Base-by-base conservation (phyloP, 2,888 invertebrate genomes). In the Epinotia demarniana region DNA sequence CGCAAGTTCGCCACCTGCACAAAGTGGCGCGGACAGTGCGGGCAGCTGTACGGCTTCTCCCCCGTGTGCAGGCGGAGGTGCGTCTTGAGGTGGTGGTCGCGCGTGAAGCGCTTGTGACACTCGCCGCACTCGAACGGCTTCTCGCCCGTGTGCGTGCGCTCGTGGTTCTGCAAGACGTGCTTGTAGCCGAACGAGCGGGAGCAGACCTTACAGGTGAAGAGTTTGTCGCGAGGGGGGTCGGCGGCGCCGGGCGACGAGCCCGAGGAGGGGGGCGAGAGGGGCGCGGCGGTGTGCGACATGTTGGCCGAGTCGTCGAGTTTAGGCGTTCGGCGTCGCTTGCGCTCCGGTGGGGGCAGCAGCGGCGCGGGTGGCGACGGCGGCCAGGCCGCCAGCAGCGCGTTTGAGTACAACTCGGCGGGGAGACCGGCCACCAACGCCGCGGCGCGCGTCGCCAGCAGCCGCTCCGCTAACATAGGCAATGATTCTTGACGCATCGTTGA, bases 61-160 rank as follows among this genome's bases (percentile, higher is more conserved):
- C 98, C 98, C 1, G 98, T 98, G 89, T 98, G 98, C 77, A 98
- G 93, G 39, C 98, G 95, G 95, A 98, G 97, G 90, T 98, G 98
- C 0, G 98, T 98, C 92, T 98, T 98, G 71, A 98, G 94, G 85
- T 98, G 98, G 85, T 98, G 98, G 87, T 98, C 98, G 68, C 98
- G 95, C 1, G 98, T 98, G 90, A 98, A 98, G 79, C 98, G 95
- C 89, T 98, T 98, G 87, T 98, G 97, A 87, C 98, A 98, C 89
- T 98, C 97, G 46, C 96, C 96, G 85, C 98, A 98, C 87, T 98
- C 97, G 92, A 98, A 98, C 0, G 98, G 98, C 85, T 98, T 98
- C 87, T 98, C 98, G 0, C 98, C 98, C 0, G 98, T 98, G 89
- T 98, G 98, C 0, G 98, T 99, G 81, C 98, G 96, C 85, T 98